phyloP scores from a whole-genome alignment of 2,113 vertebrate species.

The Burhinus oedicnemus region DNA sequence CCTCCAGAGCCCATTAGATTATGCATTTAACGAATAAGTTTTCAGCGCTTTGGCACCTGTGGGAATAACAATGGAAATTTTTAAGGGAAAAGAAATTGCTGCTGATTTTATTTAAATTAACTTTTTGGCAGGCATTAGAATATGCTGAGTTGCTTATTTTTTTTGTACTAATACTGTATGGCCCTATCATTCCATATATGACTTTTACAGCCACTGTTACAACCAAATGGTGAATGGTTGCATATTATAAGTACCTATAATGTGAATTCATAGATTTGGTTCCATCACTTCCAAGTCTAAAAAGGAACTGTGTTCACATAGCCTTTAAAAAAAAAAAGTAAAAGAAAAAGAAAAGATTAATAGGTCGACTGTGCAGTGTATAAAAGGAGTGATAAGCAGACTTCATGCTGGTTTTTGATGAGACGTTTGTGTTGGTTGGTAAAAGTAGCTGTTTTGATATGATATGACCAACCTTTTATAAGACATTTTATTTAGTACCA shows the following conservation, averaged over 20 bases:
- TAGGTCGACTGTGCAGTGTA: neutral
- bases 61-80: conserved; percentile 31
- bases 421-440: neutral
- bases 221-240: neutral
- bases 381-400: neutral
- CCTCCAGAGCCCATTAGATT: neutral
- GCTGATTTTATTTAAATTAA: conserved; percentile 51
- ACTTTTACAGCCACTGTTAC: neutral
- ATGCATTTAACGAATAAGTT: neutral
- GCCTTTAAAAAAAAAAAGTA: neutral
- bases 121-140: conserved; percentile 14
- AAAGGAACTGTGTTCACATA: neutral
- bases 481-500: neutral
- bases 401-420: neutral
- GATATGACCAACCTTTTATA: neutral
- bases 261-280: neutral
- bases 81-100: conserved; percentile 39
- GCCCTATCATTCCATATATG: accelerated
- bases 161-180: neutral
- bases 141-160: neutral
- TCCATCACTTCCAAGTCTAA: neutral
- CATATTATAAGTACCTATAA: neutral
- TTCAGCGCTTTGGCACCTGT: neutral
- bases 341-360: neutral
- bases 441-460: neutral